Conservation (phyloP, 1,140 invertebrate species). For the Zaprionus inermis region DNA sequence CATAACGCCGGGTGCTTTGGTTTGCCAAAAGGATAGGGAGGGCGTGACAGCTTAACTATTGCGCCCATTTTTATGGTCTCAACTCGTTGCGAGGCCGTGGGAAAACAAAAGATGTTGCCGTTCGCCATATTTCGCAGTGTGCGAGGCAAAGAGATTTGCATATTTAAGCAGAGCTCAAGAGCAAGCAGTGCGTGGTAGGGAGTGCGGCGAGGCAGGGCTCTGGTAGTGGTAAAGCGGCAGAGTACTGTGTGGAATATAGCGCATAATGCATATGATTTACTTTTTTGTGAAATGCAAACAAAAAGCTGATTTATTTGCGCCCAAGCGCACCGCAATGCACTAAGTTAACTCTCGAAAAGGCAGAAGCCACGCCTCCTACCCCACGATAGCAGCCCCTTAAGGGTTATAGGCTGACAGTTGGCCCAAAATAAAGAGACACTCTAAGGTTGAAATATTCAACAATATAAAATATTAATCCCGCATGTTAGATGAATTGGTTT, state of each 20-base stretch:
- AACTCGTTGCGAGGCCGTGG: conserved; percentile 48
- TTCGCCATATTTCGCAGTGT: conserved; percentile 56
- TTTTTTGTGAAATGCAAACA: conserved; percentile 38
- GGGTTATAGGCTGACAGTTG: conserved; percentile 20
- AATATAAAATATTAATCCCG: conserved; percentile 8
- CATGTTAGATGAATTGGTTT: not conserved
- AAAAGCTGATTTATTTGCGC: conserved; percentile 61
- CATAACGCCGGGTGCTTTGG: conserved; percentile 13
- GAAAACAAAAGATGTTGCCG: conserved; percentile 66
- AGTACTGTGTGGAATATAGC: conserved; percentile 8
- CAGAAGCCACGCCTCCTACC: not conserved
- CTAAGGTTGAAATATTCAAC: conserved; percentile 1
- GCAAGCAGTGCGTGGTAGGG: conserved; percentile 1
- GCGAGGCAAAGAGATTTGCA: conserved; percentile 62
- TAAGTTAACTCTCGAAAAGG: conserved; percentile 31
- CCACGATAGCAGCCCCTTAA: not conserved
- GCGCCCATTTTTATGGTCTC: conserved; percentile 46
- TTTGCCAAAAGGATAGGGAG: not conserved
- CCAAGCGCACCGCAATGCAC: conserved; percentile 28
- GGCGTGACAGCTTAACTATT: conserved; percentile 54
- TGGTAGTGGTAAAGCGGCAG: not conserved
- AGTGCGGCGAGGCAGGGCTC: not conserved
- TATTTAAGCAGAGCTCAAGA: conserved; percentile 54
- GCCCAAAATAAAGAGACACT: not conserved
- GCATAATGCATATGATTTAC: conserved; percentile 53